Evolutionary conservation across 2,797 vertebrate species (phyloP), one percentile per base, ranked within the genome.

Genomic region (Bufotes viridis): DNA sequence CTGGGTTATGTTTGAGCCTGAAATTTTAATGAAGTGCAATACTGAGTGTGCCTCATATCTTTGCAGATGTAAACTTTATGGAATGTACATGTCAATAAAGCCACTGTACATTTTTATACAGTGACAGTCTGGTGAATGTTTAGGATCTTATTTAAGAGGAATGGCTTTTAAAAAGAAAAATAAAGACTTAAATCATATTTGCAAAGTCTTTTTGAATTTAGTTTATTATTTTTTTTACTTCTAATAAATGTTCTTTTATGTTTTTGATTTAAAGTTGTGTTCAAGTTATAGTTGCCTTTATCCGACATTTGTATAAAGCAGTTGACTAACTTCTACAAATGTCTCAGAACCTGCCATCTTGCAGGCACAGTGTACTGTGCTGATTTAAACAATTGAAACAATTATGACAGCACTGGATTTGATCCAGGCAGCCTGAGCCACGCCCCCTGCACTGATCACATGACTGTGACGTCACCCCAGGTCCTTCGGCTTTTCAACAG

Each of bases 1-100:
- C 97, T 98, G 97, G 97, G 96, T 98, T 98, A 97, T 96, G 97
- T 98, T 98, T 96, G 96, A 98, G 97, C 97, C 98, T 99, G 98
- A 99, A 97, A 96, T 99, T 99, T 99, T 97, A 98, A 97, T 98
- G 97, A 99, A 98, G 98, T 99, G 98, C 98, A 99, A 99, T 99
- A 99, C 97, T 98, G 97, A 97, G 98, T 97, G 98, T 99, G 98
- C 98, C 98, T 98, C 97, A 98, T 97, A 97, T 97, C 97, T 97
- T 85, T 96, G 97, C 97, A 98, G 98, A 97, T 98, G 97, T 99
- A 97, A 98, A 97, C 96, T 97, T 97, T 94, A 97, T 97, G 98
- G 98, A 99, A 99, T 99, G 98, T 99, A 98, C 94, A 96, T 98
- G 97, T 99, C 96, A 98, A 98, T 99, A 99, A 98, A 98, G 95